These are phyloP conservation scores for Mellilla xanthometata DNA, from an alignment of 2,888 invertebrate genomes.

Conservation along the genomic window DNA sequence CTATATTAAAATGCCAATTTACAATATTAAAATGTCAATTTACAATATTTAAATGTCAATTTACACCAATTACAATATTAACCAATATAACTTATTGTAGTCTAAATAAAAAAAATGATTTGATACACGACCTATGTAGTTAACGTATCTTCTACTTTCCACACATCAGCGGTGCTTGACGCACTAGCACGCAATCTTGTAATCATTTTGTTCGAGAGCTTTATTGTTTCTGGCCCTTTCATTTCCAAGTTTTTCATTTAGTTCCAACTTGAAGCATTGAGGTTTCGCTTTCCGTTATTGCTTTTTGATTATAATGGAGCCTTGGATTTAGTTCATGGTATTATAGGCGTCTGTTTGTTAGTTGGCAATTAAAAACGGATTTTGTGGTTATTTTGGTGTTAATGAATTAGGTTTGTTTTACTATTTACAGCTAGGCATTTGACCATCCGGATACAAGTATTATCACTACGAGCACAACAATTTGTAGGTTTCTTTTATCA, in stretches of 20 bases:
- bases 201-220: conserved; percentile 27
- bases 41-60: no score
- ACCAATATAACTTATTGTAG: no score
- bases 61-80: no score
- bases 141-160: background rate
- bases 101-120: no score
- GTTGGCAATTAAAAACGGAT: background rate
- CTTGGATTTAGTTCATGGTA: background rate
- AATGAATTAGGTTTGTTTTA: no score
- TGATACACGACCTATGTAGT: background rate
- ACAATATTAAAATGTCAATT: no score
- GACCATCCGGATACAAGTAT: no score
- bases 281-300: conserved; percentile 19
- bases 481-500: no score
- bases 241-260: conserved; percentile 30
- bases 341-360: background rate
- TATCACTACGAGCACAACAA: no score
- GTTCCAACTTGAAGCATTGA: conserved; percentile 14
- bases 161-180: conserved; percentile 2
- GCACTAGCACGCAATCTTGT: conserved; percentile 24
- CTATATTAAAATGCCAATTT: no score
- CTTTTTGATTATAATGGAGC: conserved; percentile 17
- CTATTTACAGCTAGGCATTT: no score
- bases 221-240: conserved; percentile 29
- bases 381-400: background rate